Percentiles rank a stretch among this genome's conserved stretches.
Conservation (phyloP, 1,140 invertebrate species). For the Zaprionus inermis region DNA sequence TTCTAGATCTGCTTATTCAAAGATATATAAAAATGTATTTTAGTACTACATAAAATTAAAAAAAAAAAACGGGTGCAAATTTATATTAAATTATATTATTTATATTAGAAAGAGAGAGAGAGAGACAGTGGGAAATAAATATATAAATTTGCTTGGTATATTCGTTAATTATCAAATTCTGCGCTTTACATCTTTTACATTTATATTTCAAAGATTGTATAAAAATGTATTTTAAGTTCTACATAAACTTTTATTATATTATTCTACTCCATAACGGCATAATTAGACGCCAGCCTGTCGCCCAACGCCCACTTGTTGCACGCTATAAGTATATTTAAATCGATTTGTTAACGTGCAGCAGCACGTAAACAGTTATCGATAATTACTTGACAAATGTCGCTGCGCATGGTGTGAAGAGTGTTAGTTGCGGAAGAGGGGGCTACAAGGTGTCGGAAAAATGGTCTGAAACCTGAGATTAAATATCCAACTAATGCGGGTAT, state of each 20-base stretch:
- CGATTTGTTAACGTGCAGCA: slow-evolving; percentile 6
- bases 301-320: background rate
- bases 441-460: slow-evolving; percentile 50
- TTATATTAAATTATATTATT: too few relatives aligned
- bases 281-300: slow-evolving; percentile 8
- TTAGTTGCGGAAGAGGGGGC: background rate
- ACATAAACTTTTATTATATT: background rate
- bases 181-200: background rate
- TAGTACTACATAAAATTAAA: too few relatives aligned
- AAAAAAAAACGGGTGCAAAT: too few relatives aligned
- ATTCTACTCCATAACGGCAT: background rate
- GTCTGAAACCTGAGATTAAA: slow-evolving; percentile 29
- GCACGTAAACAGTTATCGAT: slow-evolving; percentile 21
- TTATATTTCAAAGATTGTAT: too few relatives aligned
- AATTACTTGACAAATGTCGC: slow-evolving; percentile 17
- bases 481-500: slow-evolving; percentile 36
- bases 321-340: slow-evolving; percentile 14
- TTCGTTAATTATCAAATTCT: background rate
- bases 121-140: background rate
- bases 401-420: background rate
- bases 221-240: background rate
- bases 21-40: too few relatives aligned
- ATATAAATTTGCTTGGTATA: background rate
- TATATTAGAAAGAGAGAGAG: background rate
- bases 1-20: too few relatives aligned